Conservation (phyloP, 2,113 vertebrate genomes). For the Prolemur simus region DNA sequence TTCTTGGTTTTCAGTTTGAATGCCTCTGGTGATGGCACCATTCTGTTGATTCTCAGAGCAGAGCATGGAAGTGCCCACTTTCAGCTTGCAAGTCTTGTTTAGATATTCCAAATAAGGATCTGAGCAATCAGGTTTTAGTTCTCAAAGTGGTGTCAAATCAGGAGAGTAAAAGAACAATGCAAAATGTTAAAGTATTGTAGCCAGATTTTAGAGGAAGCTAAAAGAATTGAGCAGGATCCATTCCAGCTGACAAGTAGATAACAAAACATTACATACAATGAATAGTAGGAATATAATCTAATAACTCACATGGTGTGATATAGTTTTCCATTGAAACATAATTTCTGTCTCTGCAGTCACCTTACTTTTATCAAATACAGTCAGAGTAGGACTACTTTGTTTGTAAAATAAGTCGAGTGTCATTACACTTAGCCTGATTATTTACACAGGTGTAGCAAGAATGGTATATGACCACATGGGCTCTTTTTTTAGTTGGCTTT, state of each 20-base stretch:
- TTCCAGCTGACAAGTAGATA: not conserved
- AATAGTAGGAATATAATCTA: not conserved
- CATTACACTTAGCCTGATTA: not conserved
- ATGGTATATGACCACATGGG: not conserved
- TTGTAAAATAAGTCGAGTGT: not conserved
- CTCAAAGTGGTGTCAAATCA: not conserved
- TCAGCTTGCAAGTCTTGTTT: not conserved
- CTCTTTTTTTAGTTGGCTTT: not conserved
- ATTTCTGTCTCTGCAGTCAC: not conserved
- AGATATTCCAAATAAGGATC: not conserved
- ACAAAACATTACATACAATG: not conserved
- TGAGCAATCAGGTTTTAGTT: not conserved
- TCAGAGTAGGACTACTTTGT: not conserved
- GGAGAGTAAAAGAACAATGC: not conserved
- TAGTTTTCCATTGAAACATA: not conserved
- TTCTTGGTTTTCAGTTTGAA: not conserved
- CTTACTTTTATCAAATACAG: not conserved
- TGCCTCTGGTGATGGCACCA: not conserved
- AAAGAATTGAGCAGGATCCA: not conserved
- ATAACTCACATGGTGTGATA: not conserved
- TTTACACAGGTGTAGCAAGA: not conserved
- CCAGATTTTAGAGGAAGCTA: not conserved
- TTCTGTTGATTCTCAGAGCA: not conserved
- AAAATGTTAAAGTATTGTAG: not conserved
- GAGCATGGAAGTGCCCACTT: not conserved